Evolutionary conservation across 2,113 vertebrate genomes (phyloP), one percentile per base, ranked within the genome.

Genomic region (Grammomys surdaster): DNA sequence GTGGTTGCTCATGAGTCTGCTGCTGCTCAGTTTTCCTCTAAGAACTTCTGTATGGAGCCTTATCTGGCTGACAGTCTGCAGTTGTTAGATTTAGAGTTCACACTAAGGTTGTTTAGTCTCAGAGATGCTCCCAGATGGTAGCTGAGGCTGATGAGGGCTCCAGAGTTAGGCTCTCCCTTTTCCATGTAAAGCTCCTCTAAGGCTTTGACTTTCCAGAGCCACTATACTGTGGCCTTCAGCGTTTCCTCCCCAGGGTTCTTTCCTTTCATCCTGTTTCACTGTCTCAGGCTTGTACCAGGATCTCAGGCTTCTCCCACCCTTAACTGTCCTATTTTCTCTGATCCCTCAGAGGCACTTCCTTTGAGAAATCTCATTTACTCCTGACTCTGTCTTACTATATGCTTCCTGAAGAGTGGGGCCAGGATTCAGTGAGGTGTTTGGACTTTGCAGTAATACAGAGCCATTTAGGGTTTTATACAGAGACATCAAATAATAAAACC

Each of bases 361-460:
- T 92, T 31, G 36, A 67, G 26, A 46, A 78, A 80, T 80, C 28
- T 81, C 1, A 28, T 13, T 3, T 0, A 17, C 2, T 67, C 92
- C 7, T 88, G 36, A 48, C 84, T 60, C 19, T 88, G 26, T 70
- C 48, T 81, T 65, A 19, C 1, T 81, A 3, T 63, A 13, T 88
- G 75, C 63, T 90, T 92, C 70, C 26, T 48, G 33, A 40, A 46
- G 43, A 40, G 22, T 40, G 17, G 54, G 84, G 75, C 26, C 75
- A 5, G 78, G 70, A 78, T 43, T 77, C 7, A 2, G 16, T 40
- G 75, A 72, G 5, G 3, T 77, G 5, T 67, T 26, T 51, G 9
- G 19, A 91, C 43, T 88, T 80, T 91, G 63, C 84, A 84, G 28
- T 43, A 84, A 40, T 65, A 48, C 89, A 36, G 76, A 93, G 36